Evolutionary conservation across 2,113 vertebrate species (phyloP), one percentile per base, ranked within the genome.

Genomic region (Sylvia atricapilla): DNA sequence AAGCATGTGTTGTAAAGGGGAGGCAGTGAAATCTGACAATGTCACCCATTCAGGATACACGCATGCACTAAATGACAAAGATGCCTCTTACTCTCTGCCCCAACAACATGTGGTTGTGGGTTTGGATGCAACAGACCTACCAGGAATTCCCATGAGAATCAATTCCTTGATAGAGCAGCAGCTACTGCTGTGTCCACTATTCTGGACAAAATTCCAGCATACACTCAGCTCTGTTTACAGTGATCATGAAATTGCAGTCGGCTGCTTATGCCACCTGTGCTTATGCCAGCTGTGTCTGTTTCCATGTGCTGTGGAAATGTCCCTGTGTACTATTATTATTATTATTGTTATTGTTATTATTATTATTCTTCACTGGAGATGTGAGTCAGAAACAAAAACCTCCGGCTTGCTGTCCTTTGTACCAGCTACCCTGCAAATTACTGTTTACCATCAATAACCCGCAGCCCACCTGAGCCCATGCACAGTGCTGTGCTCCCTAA

Each of bases 351-450:
- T 46, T n/a, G 4, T 17, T 60, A 8, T 13, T 37, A 13, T 21
- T 39, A 0, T 47, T 49, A 28, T n/a, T 24, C 15, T 43, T 33
- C 25, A 56, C 37, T 79, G 31, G 25, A 93, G 22, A 20, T 64
- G 18, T 68, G 41, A 91, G 22, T 72, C 62, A 73, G 64, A 75
- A 16, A 30, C 6, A 94, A 84, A 92, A 94, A 20, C 22, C 49
- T 78, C 31, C 20, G 68, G 10, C 10, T 31, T 74, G 22, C 56
- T 84, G 19, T 55, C 24, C 35, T 90, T 86, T 80, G 11, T 44
- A 90, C 15, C 39, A 86, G 16, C 28, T 64, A 55, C 2, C 2
- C 21, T 75, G 58, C 52, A 90, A 94, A 86, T 41, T 22, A n/a
- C 15, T 56, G 31, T 82, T 92, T 79, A 47, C 53, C 41, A 19